A percentile compares a stretch with the other conserved stretches of the same genome.
phyloP scores from a whole-genome alignment of 2,797 vertebrate genomes.

The Chloroceryle amazona region DNA sequence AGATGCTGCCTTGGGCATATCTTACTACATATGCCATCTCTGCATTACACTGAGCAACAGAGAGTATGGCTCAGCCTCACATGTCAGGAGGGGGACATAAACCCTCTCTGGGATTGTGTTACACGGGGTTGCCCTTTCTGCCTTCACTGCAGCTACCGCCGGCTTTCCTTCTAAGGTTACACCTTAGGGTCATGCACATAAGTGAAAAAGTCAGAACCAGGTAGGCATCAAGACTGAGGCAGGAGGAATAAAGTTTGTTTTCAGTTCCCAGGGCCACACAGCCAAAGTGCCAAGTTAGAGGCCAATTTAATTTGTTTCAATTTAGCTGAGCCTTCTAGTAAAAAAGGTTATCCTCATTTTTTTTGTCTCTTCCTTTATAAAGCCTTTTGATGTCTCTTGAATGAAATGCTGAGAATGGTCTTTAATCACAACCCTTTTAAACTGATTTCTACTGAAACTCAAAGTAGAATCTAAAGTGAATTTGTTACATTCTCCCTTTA shows the following conservation, averaged over 20 bases:
- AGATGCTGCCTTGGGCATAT: not conserved
- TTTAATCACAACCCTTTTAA: not conserved
- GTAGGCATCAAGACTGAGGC: not conserved
- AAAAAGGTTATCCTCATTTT: not conserved
- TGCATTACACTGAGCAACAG: rapidly evolving
- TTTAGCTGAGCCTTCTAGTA: not conserved
- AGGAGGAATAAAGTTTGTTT: not conserved
- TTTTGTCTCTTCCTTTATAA: not conserved
- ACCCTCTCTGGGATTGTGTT: rapidly evolving
- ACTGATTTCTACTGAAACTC: not conserved
- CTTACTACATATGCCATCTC: not conserved
- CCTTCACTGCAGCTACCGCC: not conserved
- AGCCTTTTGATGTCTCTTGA: not conserved
- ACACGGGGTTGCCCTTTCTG: not conserved
- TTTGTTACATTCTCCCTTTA: not conserved
- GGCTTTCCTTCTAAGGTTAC: not conserved
- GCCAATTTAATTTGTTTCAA: not conserved
- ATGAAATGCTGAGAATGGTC: not conserved
- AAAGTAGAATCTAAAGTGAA: not conserved
- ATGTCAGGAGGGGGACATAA: rapidly evolving
- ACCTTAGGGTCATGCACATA: rapidly evolving
- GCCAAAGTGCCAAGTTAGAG: not conserved
- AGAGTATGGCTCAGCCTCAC: not conserved
- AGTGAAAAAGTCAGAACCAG: not conserved
- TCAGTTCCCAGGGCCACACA: not conserved